Evolutionary conservation across 1,140 invertebrate genomes (phyloP), one percentile per base, ranked within the genome.

Genomic region (Drosophila mauritiana): DNA sequence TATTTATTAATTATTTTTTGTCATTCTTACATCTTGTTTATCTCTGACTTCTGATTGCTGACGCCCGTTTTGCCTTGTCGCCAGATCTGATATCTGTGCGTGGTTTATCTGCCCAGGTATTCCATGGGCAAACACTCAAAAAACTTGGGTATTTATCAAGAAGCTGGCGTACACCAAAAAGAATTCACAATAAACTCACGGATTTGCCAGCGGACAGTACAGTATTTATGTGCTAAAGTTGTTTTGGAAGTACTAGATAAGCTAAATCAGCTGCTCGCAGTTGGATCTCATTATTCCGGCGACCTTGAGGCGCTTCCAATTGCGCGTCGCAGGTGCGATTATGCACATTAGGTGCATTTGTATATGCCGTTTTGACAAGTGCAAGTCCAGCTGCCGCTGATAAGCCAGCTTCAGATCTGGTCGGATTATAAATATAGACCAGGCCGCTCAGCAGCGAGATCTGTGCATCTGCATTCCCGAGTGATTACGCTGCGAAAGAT

Each of bases 401-500:
- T 70, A 70, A 70, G 48, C 67, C 20, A 42, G 51, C 67, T 70
- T 36, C 37, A 13, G 42, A 54, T 42, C 62, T 42, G n/a, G 46
- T 4, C 7, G 51, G 51, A 43, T 15, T 45, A 45, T 70, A 70
- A 69, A 69, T 70, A 56, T 70, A 70, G 63, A 70, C 10, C 67
- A 69, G 65, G 49, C 20, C 64, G 34, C 36, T 40, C 20, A 49
- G 34, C 36, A 40, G 27, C 68, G 27, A 34, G 42, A 69, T 70
- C 63, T 69, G 51, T 70, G 67, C 65, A 70, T 70, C 64, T 70
- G 67, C 67, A 70, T 70, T 70, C 67, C 67, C 70, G 51, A 70
- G 20, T 70, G 67, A 70, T 70, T 70, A 70, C 67, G 64, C 51
- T 36, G 64, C 65, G 27, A 49, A 56, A 70, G 67, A 70, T 70